Base-by-base conservation (phyloP, 1,140 invertebrate genomes). In the Chrysomallon squamiferum region DNA sequence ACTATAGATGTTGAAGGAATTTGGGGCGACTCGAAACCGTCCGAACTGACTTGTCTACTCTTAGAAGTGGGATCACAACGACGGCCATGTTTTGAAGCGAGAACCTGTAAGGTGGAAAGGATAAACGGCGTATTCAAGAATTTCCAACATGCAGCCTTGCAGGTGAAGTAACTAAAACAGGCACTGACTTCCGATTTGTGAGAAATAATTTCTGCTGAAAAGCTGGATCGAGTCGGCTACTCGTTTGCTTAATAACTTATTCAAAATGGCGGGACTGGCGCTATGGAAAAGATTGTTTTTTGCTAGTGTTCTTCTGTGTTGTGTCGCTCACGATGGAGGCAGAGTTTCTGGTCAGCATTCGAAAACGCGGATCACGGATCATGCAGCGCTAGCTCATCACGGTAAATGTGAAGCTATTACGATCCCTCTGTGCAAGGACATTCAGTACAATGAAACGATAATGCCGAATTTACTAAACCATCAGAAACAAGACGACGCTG, bases 391-490 rank as follows among this genome's bases (percentile, higher is more conserved):
- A 47, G 73, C 63, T 9, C 62, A 62, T 11, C 74, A 95, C 81
- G 91, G 91, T 74, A 91, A 92, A 80, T 98, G 96, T 87, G 94
- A 98, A 82, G 91, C 92, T 2, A 97, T 98, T 66, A 95, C 91
- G 4, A 95, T 98, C 65, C 92, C 92, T 13, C 89, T 97, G 73
- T 99, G 97, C 86, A 91, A 91, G 84, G 92, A 96, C 77, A 93
- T 98, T 61, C 90, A 89, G 35, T 99, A 99, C 85, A 99, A 98
- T 84, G 88, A 92, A 85, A 99, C 96, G 0, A 96, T 97, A 63
- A 95, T 97, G 91, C 96, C 96, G 3, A 99, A 98, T 87, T 79
- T 97, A 35, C 86, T 98, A 69, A 92, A 93, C 60, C 97, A 99
- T 77, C 90, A 92, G 59, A 96, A 92, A 73, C 96, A 99, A 86